Percentiles rank a stretch among this genome's conserved stretches.
Evolutionary conservation across 2,797 vertebrate genomes (phyloP).

Genomic region (Moxostoma hubbsi): DNA sequence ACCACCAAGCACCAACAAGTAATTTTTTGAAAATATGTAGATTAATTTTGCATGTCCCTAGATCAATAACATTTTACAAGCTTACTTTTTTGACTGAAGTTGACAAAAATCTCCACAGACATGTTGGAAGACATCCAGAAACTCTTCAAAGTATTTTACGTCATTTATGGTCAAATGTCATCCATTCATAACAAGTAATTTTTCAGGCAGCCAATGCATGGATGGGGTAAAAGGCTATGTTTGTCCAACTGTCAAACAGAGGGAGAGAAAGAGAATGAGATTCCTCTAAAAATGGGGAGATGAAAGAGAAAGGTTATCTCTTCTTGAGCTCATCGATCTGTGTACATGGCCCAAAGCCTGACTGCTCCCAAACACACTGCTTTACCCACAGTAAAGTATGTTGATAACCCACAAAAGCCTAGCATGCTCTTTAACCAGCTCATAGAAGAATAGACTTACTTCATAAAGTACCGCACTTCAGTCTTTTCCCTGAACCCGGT

Average conservation of each 20-base stretch:
- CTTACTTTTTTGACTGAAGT: background rate
- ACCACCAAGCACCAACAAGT: too few relatives aligned
- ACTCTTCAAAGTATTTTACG: conserved; percentile 4
- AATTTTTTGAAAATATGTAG: too few relatives aligned
- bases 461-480: background rate
- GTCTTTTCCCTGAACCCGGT: background rate
- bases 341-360: conserved; percentile 56
- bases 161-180: conserved; percentile 60
- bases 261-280: conserved; percentile 66
- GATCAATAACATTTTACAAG: too few relatives aligned
- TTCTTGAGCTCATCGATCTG: conserved; percentile 69
- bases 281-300: conserved; percentile 69
- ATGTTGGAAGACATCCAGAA: conserved; percentile 2
- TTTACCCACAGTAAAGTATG: conserved; percentile 22
- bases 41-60: too few relatives aligned
- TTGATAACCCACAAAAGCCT: background rate
- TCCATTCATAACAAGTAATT: conserved; percentile 57
- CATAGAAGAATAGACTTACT: background rate
- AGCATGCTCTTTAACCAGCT: background rate
- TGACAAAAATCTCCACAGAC: background rate
- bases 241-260: conserved; percentile 66
- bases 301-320: conserved; percentile 76
- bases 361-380: conserved; percentile 13
- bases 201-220: conserved; percentile 26
- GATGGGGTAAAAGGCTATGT: conserved; percentile 65